Conservation (phyloP, 2,888 invertebrate species). For the Sisyra terminalis region DNA sequence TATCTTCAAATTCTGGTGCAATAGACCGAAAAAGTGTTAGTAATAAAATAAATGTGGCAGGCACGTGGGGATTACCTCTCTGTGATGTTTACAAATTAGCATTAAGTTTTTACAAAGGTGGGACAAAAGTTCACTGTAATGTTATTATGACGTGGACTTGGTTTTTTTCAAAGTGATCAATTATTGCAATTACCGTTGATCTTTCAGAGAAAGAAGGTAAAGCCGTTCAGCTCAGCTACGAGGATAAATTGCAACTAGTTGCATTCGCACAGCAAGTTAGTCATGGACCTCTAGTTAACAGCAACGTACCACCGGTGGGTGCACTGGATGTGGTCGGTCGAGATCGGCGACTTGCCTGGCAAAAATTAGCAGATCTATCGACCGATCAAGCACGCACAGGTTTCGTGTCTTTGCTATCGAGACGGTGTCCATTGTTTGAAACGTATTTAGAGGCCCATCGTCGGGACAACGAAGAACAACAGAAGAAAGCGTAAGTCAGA, state of each 20-base stretch:
- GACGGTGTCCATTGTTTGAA: slow-evolving; percentile 76
- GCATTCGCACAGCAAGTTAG: slow-evolving; percentile 85
- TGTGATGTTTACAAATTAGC: slow-evolving; percentile 80
- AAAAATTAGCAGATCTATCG: slow-evolving; percentile 70
- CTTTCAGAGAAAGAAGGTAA: slow-evolving; percentile 93
- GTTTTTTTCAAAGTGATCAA: neutral
- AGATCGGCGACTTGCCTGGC: slow-evolving; percentile 88
- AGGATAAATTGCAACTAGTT: slow-evolving; percentile 79
- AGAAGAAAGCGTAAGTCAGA: slow-evolving; percentile 35
- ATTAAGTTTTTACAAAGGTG: slow-evolving; percentile 89
- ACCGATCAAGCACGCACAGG: slow-evolving; percentile 81
- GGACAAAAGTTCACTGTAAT: slow-evolving; percentile 16
- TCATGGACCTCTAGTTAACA: slow-evolving; percentile 64
- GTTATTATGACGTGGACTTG: slow-evolving; percentile 2
- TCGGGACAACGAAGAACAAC: slow-evolving; percentile 69
- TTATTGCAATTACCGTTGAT: too few species aligned
- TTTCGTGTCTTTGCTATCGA: slow-evolving; percentile 76
- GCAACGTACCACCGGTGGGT: slow-evolving; percentile 59
- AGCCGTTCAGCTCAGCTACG: slow-evolving; percentile 85
- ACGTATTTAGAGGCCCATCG: slow-evolving; percentile 84
- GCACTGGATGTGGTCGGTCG: slow-evolving; percentile 90
- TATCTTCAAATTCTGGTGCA: slow-evolving; percentile 1
- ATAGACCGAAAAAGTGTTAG: neutral
- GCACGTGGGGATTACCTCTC: slow-evolving; percentile 51
- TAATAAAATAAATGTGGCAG: slow-evolving; percentile 3